Base-by-base conservation (phyloP, 2,113 vertebrate genomes). In the Lophura nycthemera region DNA sequence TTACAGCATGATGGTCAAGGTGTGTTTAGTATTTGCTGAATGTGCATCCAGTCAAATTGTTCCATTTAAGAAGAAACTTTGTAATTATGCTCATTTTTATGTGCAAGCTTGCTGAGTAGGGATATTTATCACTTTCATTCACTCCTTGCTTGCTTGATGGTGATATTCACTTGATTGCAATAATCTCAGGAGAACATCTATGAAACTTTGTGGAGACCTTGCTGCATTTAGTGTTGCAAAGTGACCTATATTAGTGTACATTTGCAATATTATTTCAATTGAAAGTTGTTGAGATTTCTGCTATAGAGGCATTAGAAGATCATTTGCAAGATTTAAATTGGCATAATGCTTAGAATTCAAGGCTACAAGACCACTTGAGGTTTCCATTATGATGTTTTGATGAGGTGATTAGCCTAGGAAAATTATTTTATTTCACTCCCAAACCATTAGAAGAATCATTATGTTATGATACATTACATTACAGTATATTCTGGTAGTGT, bases 321-420 rank as follows among this genome's bases (percentile, higher is more conserved):
- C 80, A 93, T 7, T 83, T 71, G 52, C 67, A 64, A 94, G 57
- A 52, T 66, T 74, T 42, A 83, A 45, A 60, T 66, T 89, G 19
- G 1, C 71, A 22, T 57, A 73, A 27, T 80, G 43, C 11, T 77
- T 75, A 66, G 54, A 82, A 57, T 77, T 88, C 70, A 64, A 73
- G 70, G 29, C 69, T 85, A 60, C 30, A 69, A 90, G 70, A 84
- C 76, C 54, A 79, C 86, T 94, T 84, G 52, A 88, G 29, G 32
- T 73, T 86, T 67, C 74, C 30, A 48, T 86, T 83, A 86, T 56
- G 65, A 21, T 43, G 30, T 21, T 93, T 71, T 72, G 70, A 92
- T 92, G 69, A 95, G 85, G 61, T 63, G 60, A 92, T 94, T 92
- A 92, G 50, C 48, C n/a, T 82, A 76, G 54, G 77, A 88, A 92